phyloP scores from a whole-genome alignment of 2,888 invertebrate species.

The Leptothorax acervorum region DNA sequence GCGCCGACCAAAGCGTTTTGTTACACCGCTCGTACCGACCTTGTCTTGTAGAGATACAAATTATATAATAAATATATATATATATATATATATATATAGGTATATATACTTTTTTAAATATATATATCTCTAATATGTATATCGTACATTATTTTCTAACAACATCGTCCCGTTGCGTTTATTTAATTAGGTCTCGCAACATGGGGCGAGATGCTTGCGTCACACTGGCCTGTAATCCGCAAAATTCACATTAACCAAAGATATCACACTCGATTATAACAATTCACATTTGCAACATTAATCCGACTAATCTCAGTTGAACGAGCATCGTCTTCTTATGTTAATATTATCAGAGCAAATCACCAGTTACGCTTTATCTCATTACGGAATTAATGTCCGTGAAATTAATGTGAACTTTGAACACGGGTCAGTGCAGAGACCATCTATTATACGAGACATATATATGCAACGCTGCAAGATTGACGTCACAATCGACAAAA shows the following conservation, averaged over 20 bases:
- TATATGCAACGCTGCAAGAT: background rate
- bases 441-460: constrained; percentile 19
- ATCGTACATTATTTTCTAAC: constrained; percentile 70
- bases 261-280: background rate
- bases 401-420: constrained; percentile 43
- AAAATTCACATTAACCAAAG: constrained; percentile 38
- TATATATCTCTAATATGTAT: constrained; percentile 32
- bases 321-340: constrained; percentile 35
- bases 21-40: constrained; percentile 75
- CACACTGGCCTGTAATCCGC: constrained; percentile 22
- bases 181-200: constrained; percentile 62
- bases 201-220: constrained; percentile 18
- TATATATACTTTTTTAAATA: constrained; percentile 14
- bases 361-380: constrained; percentile 29
- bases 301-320: constrained; percentile 3
- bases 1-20: constrained; percentile 77
- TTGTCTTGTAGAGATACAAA: constrained; percentile 63
- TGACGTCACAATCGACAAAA: constrained; percentile 16
- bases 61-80: constrained; percentile 36
- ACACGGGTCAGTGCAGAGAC: constrained; percentile 29
- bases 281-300: constrained; percentile 14
- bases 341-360: constrained; percentile 44
- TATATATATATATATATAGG: background rate
- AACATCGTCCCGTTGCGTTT: constrained; percentile 51
- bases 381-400: constrained; percentile 28